Percentiles rank a stretch among this genome's conserved stretches.
Evolutionary conservation across 2,113 vertebrate species (phyloP).

Genomic region (Herpetotheres cachinnans): DNA sequence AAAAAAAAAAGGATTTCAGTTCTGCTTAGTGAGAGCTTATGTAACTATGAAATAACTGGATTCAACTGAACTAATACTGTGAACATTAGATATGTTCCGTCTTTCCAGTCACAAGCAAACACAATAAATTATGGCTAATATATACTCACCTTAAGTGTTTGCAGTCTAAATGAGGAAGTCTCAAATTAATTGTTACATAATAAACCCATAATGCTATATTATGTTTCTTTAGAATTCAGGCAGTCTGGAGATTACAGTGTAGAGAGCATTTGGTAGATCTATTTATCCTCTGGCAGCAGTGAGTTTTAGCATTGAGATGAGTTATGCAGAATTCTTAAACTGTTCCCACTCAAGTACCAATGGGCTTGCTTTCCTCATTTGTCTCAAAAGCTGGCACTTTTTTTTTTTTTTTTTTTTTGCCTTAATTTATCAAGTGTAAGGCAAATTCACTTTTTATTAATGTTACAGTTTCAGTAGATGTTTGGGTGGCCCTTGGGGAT

Average conservation of each 20-base stretch:
- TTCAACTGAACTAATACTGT: neutral
- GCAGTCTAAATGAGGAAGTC: neutral
- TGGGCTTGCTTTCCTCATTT: neutral
- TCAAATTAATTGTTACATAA: neutral
- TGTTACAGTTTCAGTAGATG: neutral
- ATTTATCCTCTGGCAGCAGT: neutral
- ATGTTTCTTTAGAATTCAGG: neutral
- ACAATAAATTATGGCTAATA: neutral
- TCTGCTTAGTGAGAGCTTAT: neutral
- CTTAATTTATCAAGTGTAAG: neutral
- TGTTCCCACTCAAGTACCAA: neutral
- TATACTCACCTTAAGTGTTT: neutral
- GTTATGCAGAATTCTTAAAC: neutral
- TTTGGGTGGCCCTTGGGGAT: neutral
- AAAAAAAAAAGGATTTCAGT: rapidly evolving
- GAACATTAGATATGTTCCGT: neutral
- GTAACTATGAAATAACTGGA: neutral
- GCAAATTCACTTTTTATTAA: neutral
- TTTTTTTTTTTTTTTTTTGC: neutral
- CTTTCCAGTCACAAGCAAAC: neutral
- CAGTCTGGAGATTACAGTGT: neutral
- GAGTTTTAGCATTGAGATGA: neutral
- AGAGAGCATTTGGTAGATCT: neutral
- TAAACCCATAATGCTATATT: neutral
- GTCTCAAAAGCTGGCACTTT: neutral